These are phyloP conservation scores for Condylostylus longicornis DNA, from an alignment of 1,140 invertebrate genomes.

Conservation along the genomic window DNA sequence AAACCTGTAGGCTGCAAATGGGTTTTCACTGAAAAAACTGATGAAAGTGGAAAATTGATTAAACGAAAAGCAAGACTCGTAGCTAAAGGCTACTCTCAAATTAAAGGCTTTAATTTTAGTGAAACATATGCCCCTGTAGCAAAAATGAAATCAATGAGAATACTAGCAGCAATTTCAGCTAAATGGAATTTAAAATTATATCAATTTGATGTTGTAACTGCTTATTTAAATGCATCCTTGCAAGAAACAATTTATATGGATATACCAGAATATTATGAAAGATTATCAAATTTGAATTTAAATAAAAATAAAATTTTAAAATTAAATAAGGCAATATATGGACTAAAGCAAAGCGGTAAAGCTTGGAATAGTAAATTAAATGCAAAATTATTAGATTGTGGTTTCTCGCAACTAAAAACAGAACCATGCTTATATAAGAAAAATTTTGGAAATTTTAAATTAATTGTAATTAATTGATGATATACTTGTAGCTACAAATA, in stretches of 20 bases:
- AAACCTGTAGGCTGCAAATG: constrained; percentile 8
- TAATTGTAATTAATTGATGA: not conserved
- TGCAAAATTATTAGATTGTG: constrained; percentile 5
- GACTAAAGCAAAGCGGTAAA: constrained; percentile 19
- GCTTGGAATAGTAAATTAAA: constrained; percentile 17
- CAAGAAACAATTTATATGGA: constrained; percentile 33
- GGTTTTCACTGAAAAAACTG: constrained; percentile 19
- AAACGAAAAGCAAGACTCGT: constrained; percentile 30
- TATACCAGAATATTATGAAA: constrained; percentile 22
- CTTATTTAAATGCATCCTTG: constrained; percentile 31
- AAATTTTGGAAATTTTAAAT: not conserved
- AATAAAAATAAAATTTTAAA: constrained; percentile 12
- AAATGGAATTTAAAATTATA: constrained; percentile 16
- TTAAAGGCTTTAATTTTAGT: constrained; percentile 21
- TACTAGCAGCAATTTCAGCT: constrained; percentile 25
- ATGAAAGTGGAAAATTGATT: constrained; percentile 9
- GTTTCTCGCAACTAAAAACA: not conserved
- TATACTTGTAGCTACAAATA: not conserved
- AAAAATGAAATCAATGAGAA: constrained; percentile 20
- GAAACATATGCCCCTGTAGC: constrained; percentile 27
- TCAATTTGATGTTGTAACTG: constrained; percentile 30
- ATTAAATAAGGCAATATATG: constrained; percentile 19
- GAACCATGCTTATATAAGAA: constrained; percentile 7
- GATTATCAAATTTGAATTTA: constrained; percentile 11
- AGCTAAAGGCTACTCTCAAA: constrained; percentile 20